These are phyloP conservation scores for Tinea trinotella DNA, from an alignment of 2,888 invertebrate genomes.

Conservation along the genomic window DNA sequence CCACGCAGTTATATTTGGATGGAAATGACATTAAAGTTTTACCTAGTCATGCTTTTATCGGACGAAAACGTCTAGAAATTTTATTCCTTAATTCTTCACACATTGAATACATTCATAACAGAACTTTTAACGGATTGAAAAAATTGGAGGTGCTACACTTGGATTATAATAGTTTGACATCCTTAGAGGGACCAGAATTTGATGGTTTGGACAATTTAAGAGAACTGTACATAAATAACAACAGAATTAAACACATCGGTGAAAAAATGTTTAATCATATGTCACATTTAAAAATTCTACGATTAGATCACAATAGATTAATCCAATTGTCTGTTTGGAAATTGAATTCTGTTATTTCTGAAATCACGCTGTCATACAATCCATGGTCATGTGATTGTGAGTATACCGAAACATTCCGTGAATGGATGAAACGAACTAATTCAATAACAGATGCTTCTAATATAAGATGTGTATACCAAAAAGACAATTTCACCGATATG, in stretches of 20 bases:
- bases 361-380: conserved; percentile 79
- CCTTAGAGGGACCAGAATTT: conserved; percentile 84
- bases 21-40: conserved; percentile 85
- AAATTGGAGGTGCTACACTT: conserved; percentile 82
- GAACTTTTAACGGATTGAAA: conserved; percentile 87
- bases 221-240: conserved; percentile 82
- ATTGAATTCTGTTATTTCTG: conserved; percentile 75
- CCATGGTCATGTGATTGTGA: conserved; percentile 90
- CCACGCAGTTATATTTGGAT: conserved; percentile 89
- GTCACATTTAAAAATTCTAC: conserved; percentile 75
- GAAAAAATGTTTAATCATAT: conserved; percentile 81
- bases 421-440: conserved; percentile 80
- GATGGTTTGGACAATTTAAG: conserved; percentile 81
- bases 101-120: conserved; percentile 83
- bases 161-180: conserved; percentile 80
- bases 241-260: conserved; percentile 78
- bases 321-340: conserved; percentile 81
- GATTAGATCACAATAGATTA: conserved; percentile 81
- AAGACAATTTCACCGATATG: conserved; percentile 71
- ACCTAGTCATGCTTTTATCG: conserved; percentile 88
- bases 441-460: conserved; percentile 76
- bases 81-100: conserved; percentile 84
- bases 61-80: conserved; percentile 82
- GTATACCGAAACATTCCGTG: conserved; percentile 80
- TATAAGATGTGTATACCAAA: conserved; percentile 77